Conservation (phyloP, 2,113 vertebrate species). For the Pagrus major region DNA sequence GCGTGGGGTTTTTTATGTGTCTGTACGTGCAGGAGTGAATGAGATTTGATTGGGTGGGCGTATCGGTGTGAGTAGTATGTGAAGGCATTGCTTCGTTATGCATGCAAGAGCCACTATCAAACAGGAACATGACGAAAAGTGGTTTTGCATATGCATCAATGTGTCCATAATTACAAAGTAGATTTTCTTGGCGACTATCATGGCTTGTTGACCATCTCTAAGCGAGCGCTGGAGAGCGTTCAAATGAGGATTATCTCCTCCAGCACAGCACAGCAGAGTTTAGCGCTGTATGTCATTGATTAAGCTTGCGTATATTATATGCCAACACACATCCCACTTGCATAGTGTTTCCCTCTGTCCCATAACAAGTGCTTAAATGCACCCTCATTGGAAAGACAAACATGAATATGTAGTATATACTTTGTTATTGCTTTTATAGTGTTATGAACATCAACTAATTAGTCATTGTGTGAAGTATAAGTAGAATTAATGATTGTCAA, state of each 20-base stretch:
- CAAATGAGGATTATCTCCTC: slow-evolving; percentile 76
- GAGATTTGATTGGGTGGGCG: slow-evolving; percentile 78
- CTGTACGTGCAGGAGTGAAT: slow-evolving; percentile 66
- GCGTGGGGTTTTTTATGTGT: slow-evolving; percentile 54
- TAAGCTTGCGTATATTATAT: slow-evolving; percentile 63
- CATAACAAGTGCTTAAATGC: slow-evolving; percentile 34
- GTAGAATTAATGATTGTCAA: background rate
- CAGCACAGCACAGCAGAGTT: slow-evolving; percentile 67
- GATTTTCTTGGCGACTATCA: slow-evolving; percentile 70
- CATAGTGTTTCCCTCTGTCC: slow-evolving; percentile 40
- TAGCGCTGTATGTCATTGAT: slow-evolving; percentile 77
- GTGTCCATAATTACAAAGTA: slow-evolving; percentile 76
- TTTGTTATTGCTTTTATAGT: background rate
- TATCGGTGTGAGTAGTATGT: slow-evolving; percentile 65
- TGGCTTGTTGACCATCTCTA: slow-evolving; percentile 77
- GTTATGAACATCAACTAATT: background rate
- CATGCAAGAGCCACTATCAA: slow-evolving; percentile 71
- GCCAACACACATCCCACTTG: slow-evolving; percentile 61
- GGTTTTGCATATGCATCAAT: slow-evolving; percentile 74
- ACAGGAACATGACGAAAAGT: slow-evolving; percentile 65
- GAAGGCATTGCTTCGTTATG: slow-evolving; percentile 62
- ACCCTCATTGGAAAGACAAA: slow-evolving; percentile 24
- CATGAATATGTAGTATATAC: background rate
- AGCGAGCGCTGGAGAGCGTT: slow-evolving; percentile 68
- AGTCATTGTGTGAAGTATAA: background rate